Base-by-base conservation (phyloP, 1,140 invertebrate genomes). In the Oscheius sp. region DNA sequence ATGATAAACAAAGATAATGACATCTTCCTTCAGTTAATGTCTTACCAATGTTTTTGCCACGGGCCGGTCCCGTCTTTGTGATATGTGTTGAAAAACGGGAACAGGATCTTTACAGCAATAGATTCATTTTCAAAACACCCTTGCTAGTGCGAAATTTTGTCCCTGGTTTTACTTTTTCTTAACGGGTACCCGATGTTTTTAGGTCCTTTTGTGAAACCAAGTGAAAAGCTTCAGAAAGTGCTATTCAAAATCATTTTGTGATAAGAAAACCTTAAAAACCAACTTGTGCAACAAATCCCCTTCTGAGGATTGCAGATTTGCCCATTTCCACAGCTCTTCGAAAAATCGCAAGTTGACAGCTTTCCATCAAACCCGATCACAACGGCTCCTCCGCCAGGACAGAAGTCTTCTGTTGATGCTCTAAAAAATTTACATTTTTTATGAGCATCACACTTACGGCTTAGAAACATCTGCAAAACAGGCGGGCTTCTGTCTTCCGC, bases 281-380 rank as follows among this genome's bases (percentile, higher is more conserved):
- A 26, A 76, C 74, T 76, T 34, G 71, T 76, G 42, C 75, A 76
- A 32, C 75, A 76, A 58, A 76, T 31, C 28, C 75, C 75, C 20
- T 76, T 61, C 1, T 69, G 49, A 38, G 75, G 75, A 64, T 76
- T 76, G 46, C 75, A 76, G 35, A 74, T 46, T 18, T 67, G 58
- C 2, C 45, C 55, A 23, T 36, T 55, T 52, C 59, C 28, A 29
- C 75, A 76, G 32, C 45, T 32, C 32, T 67, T 67, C 2, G 35
- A 46, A 18, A 68, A 32, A 46, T 76, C 72, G 29, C 75, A 76
- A 10, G 63, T 76, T 23, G 71, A 52, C 15, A 74, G 34, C 10
- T 34, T 59, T 3, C 72, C 52, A 20, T 68, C 49, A 18, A 68
- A 68, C 10, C 35, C 61, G 4, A 75, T 34, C n/a, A 76, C 66